phyloP scores from a whole-genome alignment of 2,888 invertebrate species.

The Pristionchus mayeri region DNA sequence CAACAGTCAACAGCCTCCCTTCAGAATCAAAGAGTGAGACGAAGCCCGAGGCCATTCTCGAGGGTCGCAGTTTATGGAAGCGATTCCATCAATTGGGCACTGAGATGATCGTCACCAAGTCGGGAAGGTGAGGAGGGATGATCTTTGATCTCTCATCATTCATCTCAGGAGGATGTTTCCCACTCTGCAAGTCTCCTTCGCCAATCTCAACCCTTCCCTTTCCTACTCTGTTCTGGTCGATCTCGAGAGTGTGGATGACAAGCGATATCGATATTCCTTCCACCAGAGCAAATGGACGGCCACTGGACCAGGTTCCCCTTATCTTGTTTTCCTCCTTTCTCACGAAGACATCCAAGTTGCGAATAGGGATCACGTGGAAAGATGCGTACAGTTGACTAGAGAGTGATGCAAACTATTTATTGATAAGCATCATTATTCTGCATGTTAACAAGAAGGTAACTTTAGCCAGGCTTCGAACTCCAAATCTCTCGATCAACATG shows the following conservation, averaged over 20 bases:
- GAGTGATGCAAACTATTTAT: not conserved
- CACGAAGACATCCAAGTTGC: too few species aligned
- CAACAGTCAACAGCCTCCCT: not conserved
- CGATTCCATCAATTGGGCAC: slow-evolving; percentile 90
- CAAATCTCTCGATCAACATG: not conserved
- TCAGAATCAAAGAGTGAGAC: not conserved
- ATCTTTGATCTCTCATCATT: not conserved
- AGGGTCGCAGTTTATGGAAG: slow-evolving; percentile 97
- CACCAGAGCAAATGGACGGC: slow-evolving; percentile 98
- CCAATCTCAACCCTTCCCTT: slow-evolving; percentile 80
- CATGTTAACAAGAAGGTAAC: too few species aligned
- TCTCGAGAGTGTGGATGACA: slow-evolving; percentile 85
- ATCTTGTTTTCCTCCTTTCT: not conserved
- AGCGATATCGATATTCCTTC: slow-evolving; percentile 96
- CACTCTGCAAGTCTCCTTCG: slow-evolving; percentile 93
- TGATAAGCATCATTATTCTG: not conserved
- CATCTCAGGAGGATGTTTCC: slow-evolving; percentile 93
- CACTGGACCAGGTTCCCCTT: slow-evolving; percentile 86
- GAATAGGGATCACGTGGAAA: too few species aligned
- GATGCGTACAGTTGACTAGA: too few species aligned
- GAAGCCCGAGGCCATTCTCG: slow-evolving; percentile 88
- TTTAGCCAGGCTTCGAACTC: too few species aligned
- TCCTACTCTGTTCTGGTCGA: slow-evolving; percentile 72
- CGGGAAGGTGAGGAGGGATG: slow-evolving; percentile 86
- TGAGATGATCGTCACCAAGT: slow-evolving; percentile 98